A percentile compares a stretch with the other conserved stretches of the same genome.
These are phyloP conservation scores for Apteryx owenii DNA, from an alignment of 2,113 vertebrate genomes.

Conservation along the genomic window DNA sequence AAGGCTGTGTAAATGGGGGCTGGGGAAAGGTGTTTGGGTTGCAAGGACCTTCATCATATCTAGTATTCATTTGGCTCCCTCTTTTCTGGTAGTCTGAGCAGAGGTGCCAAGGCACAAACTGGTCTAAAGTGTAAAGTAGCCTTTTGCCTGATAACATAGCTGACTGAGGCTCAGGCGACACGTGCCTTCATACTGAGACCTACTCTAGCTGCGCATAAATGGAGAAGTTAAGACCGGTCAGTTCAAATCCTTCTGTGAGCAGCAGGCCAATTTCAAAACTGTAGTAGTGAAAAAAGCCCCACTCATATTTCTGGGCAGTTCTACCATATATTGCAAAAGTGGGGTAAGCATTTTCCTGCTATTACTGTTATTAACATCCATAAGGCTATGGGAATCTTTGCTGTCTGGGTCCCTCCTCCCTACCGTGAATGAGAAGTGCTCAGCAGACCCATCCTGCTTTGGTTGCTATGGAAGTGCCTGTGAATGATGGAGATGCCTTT, in stretches of 20 bases:
- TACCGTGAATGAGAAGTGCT: not conserved
- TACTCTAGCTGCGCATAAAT: not conserved
- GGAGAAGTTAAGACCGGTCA: not conserved
- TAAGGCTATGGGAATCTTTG: accelerated
- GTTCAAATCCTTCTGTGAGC: not conserved
- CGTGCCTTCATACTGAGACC: not conserved
- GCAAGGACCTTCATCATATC: not conserved
- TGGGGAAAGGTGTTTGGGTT: not conserved
- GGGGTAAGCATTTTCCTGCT: not conserved
- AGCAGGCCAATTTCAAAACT: not conserved
- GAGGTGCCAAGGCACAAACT: not conserved
- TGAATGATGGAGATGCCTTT: not conserved
- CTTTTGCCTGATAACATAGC: not conserved
- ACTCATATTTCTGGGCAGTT: not conserved
- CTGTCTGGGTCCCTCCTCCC: not conserved
- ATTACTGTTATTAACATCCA: accelerated
- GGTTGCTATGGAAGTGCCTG: slow-evolving; percentile 21
- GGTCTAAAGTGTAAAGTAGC: not conserved
- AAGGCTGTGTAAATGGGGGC: not conserved
- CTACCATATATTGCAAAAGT: not conserved
- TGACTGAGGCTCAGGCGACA: accelerated
- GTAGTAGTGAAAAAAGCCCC: not conserved
- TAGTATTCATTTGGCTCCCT: not conserved
- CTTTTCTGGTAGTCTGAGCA: not conserved
- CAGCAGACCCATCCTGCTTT: not conserved